These are phyloP conservation scores for Cladorhizidae sp. DNA, from an alignment of 37 sponge, comb jelly and placozoan genomes.

Conservation along the genomic window DNA sequence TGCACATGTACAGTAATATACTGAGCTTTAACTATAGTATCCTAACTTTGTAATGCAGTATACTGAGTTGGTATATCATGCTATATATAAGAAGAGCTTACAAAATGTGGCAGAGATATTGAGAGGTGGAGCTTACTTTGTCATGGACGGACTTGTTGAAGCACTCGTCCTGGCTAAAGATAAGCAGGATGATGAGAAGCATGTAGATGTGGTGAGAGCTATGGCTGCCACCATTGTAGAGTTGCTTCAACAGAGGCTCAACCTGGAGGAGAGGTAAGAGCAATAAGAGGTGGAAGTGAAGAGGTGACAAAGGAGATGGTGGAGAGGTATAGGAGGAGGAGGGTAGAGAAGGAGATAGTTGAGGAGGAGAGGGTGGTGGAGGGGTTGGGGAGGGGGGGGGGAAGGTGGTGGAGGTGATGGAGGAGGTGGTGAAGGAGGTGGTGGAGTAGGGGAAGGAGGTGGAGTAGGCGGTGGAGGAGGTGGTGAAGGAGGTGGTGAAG, in stretches of 20 bases:
- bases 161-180: conserved; percentile 90
- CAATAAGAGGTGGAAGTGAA: too few relatives aligned
- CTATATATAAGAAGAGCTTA: background rate
- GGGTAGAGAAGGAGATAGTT: background rate
- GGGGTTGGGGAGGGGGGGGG: too few relatives aligned
- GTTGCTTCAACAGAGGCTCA: conserved; percentile 80
- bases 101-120: background rate
- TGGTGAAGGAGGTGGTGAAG: too few relatives aligned
- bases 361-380: too few relatives aligned
- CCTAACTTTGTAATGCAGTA: too few relatives aligned
- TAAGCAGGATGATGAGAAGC: conserved; percentile 94
- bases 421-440: too few relatives aligned
- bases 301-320: too few relatives aligned
- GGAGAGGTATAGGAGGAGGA: background rate
- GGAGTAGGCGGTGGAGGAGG: too few relatives aligned
- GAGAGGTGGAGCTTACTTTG: conserved; percentile 44
- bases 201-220: conserved; percentile 95
- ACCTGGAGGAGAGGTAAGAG: conserved; percentile 59
- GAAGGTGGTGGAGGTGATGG: too few relatives aligned
- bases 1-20: too few relatives aligned
- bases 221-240: conserved; percentile 65
- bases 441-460: too few relatives aligned
- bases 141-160: conserved; percentile 95
- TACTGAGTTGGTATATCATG: background rate
- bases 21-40: too few relatives aligned